These are phyloP conservation scores for Merops nubicus DNA, from an alignment of 2,113 vertebrate species.

Conservation along the genomic window DNA sequence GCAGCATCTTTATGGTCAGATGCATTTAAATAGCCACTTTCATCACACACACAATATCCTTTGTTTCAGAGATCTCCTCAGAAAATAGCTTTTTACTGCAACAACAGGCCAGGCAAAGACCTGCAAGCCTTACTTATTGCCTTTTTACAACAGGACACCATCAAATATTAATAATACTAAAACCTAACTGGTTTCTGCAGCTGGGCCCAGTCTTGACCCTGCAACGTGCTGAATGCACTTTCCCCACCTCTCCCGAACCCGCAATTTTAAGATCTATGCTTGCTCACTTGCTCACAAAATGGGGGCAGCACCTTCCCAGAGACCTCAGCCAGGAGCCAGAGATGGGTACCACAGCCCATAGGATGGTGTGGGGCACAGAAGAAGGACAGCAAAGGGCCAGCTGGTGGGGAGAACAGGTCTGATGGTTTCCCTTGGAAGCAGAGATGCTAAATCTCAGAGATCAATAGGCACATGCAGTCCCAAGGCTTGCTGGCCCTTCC, in stretches of 20 bases:
- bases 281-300: neutral
- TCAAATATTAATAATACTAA: neutral
- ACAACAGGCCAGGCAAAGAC: neutral
- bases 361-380: rapidly evolving
- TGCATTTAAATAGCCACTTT: slow-evolving; percentile 41
- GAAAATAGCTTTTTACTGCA: slow-evolving; percentile 4
- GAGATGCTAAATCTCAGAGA: neutral
- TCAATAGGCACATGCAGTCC: neutral
- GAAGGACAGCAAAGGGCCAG: neutral
- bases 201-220: neutral
- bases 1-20: slow-evolving; percentile 32
- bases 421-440: neutral
- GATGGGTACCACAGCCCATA: neutral
- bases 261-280: neutral
- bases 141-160: neutral
- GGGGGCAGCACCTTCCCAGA: neutral
- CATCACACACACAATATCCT: neutral
- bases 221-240: neutral
- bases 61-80: slow-evolving; percentile 21
- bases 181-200: neutral
- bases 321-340: rapidly evolving
- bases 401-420: neutral
- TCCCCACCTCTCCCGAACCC: neutral
- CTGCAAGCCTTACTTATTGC: neutral
- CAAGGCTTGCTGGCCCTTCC: neutral